These are phyloP conservation scores for Trachythela sp. DNA, from an alignment of 64 coral and sea anemone genomes.

Conservation along the genomic window DNA sequence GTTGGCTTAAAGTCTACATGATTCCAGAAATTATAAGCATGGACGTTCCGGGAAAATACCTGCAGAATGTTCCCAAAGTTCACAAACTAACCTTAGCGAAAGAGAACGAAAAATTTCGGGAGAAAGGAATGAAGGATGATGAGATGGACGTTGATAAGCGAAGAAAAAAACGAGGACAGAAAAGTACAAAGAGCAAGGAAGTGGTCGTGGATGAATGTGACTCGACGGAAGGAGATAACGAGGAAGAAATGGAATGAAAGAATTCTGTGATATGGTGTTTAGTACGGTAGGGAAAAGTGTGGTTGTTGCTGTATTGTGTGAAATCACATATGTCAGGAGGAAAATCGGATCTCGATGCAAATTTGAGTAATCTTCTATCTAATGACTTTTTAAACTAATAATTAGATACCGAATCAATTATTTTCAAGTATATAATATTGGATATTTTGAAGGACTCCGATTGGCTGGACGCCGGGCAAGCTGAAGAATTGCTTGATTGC, in stretches of 20 bases:
- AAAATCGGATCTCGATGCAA: too few relatives aligned
- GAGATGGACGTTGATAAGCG: slow-evolving; percentile 41
- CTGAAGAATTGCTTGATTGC: too few relatives aligned
- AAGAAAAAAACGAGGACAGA: slow-evolving; percentile 1
- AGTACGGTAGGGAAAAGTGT: too few relatives aligned
- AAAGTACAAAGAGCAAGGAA: slow-evolving; percentile 30
- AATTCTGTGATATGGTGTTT: not conserved
- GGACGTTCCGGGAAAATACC: not conserved
- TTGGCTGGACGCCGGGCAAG: too few relatives aligned
- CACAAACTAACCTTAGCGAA: slow-evolving; percentile 18
- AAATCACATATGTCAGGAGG: too few relatives aligned
- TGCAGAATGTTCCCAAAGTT: not conserved
- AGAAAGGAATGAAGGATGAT: not conserved
- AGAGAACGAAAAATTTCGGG: slow-evolving; percentile 38
- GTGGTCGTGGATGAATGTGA: slow-evolving; percentile 21
- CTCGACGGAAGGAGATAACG: not conserved
- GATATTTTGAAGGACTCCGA: too few relatives aligned
- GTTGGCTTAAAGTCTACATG: slow-evolving; percentile 85
- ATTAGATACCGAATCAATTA: too few relatives aligned
- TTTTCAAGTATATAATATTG: too few relatives aligned
- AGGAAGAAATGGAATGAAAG: not conserved
- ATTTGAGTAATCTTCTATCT: too few relatives aligned
- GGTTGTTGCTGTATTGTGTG: too few relatives aligned
- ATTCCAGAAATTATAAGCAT: slow-evolving; percentile 73
- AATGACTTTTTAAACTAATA: too few relatives aligned